Conservation (phyloP, 2,113 vertebrate species). For the Grus americana region DNA sequence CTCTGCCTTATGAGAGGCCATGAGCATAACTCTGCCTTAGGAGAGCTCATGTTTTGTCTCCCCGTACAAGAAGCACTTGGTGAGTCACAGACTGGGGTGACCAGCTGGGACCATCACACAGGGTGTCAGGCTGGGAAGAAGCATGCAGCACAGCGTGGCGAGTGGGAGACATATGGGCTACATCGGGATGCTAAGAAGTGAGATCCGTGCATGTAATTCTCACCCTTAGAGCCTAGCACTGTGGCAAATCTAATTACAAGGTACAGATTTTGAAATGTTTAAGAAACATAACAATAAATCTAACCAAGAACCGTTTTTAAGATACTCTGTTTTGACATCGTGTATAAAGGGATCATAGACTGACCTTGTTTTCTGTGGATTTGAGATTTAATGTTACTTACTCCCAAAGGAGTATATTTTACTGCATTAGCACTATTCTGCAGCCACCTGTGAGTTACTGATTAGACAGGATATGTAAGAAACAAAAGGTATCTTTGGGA, state of each 20-base stretch:
- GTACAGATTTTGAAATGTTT: not conserved
- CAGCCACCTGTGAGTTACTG: constrained; percentile 19
- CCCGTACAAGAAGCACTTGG: not conserved
- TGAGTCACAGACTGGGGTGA: not conserved
- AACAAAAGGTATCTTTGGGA: not conserved
- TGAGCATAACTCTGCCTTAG: too few species aligned
- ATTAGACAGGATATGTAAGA: not conserved
- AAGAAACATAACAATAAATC: not conserved
- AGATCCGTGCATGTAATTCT: not conserved
- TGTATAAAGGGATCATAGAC: not conserved
- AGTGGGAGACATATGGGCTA: not conserved
- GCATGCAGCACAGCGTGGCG: not conserved
- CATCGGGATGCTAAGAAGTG: not conserved
- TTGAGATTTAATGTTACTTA: not conserved
- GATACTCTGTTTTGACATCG: not conserved
- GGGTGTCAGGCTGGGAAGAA: not conserved
- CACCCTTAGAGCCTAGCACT: not conserved
- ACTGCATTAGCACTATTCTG: not conserved
- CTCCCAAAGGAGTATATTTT: not conserved
- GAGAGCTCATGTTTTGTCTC: not conserved
- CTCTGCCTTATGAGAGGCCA: not conserved
- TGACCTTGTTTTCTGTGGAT: not conserved
- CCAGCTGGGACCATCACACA: not conserved
- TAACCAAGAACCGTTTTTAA: not conserved
- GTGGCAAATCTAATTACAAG: not conserved